Percentiles rank a stretch among this genome's conserved stretches.
phyloP scores from a whole-genome alignment of 2,113 vertebrate genomes.

The Rhabdornis inornatus region DNA sequence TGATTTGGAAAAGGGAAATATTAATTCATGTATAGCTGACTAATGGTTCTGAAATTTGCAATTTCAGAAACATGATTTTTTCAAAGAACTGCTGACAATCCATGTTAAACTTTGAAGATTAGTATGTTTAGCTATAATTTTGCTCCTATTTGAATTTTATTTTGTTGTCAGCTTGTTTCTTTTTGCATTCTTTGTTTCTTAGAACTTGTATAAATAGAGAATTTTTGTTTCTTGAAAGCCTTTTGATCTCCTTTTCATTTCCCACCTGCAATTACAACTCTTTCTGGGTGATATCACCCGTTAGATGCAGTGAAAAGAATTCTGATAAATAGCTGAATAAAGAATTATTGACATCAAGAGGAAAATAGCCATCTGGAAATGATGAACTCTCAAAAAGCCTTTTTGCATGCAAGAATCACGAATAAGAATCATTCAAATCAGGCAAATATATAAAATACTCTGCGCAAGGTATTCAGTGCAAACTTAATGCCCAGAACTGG shows the following conservation, averaged over 20 bases:
- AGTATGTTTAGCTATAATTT: slow-evolving; percentile 22
- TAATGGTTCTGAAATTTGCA: neutral
- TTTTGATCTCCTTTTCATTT: slow-evolving; percentile 38
- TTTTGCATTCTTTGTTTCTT: neutral
- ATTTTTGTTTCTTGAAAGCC: slow-evolving; percentile 39
- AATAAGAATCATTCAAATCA: neutral
- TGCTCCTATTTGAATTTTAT: neutral
- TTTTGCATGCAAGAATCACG: neutral
- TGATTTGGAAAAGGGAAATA: slow-evolving; percentile 36
- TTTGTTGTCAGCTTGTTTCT: slow-evolving; percentile 8
- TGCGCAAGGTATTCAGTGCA: neutral
- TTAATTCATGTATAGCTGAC: neutral
- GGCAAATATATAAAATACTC: neutral
- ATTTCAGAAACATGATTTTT: slow-evolving; percentile 13
- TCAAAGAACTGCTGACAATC: slow-evolving; percentile 9
- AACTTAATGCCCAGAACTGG: neutral
- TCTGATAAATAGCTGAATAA: slow-evolving; percentile 13
- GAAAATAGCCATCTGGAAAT: slow-evolving; percentile 40
- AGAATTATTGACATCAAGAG: slow-evolving; percentile 15
- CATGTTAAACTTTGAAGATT: slow-evolving; percentile 24
- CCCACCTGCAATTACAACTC: slow-evolving; percentile 18
- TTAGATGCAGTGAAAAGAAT: neutral
- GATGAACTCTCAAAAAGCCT: neutral
- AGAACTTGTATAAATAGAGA: slow-evolving; percentile 27
- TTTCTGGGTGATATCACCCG: slow-evolving; percentile 2